A percentile compares a stretch with the other conserved stretches of the same genome.
These are phyloP conservation scores for Dasypogon diadema DNA, from an alignment of 2,888 invertebrate species.

Conservation along the genomic window DNA sequence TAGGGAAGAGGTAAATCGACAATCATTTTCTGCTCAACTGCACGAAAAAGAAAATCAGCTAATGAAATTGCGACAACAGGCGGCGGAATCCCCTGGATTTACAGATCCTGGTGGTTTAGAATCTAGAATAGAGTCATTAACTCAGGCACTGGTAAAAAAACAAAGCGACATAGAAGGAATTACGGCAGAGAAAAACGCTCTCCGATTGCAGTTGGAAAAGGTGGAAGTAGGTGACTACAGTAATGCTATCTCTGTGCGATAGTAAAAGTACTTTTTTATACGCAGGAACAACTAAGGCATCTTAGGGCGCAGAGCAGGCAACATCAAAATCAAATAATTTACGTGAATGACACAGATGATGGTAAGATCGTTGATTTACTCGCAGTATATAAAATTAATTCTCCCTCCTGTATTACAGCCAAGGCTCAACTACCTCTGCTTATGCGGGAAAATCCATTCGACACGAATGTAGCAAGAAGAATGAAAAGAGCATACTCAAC, in stretches of 20 bases:
- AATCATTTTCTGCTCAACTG: slow-evolving; percentile 60
- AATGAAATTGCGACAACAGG: slow-evolving; percentile 71
- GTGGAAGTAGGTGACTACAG: slow-evolving; percentile 76
- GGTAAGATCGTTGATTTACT: slow-evolving; percentile 67
- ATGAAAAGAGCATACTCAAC: slow-evolving; percentile 83
- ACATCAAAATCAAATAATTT: slow-evolving; percentile 71
- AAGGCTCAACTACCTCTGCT: slow-evolving; percentile 79
- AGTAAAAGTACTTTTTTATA: too few species aligned
- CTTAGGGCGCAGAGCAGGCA: slow-evolving; percentile 71
- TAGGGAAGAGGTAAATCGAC: slow-evolving; percentile 65
- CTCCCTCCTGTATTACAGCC: slow-evolving; percentile 64
- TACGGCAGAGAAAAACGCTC: slow-evolving; percentile 86
- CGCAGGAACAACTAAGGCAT: slow-evolving; percentile 72
- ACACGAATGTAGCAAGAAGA: slow-evolving; percentile 79
- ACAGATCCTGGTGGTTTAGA: slow-evolving; percentile 62
- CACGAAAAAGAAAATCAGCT: slow-evolving; percentile 71
- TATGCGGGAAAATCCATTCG: slow-evolving; percentile 80
- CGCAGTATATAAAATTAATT: neutral
- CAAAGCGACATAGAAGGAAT: slow-evolving; percentile 87
- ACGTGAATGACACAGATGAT: slow-evolving; percentile 77
- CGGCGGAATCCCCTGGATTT: slow-evolving; percentile 56
- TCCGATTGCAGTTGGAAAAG: slow-evolving; percentile 86
- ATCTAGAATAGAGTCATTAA: slow-evolving; percentile 73
- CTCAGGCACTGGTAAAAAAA: slow-evolving; percentile 86
- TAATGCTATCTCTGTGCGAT: too few species aligned